phyloP scores from a whole-genome alignment of 2,797 vertebrate species.

The Hyperoplus lanceolatus region DNA sequence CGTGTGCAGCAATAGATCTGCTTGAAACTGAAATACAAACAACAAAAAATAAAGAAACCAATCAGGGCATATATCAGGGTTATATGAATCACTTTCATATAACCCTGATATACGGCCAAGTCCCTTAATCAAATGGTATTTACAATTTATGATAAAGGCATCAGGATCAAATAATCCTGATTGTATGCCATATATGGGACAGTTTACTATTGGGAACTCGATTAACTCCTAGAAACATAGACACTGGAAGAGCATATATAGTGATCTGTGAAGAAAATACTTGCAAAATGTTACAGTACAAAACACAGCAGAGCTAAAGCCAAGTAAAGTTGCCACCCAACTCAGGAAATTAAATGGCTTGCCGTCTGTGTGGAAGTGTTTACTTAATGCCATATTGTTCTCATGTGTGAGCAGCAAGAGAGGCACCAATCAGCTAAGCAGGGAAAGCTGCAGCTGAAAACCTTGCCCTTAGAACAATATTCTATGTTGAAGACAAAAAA shows the following conservation, averaged over 20 bases:
- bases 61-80: too few relatives aligned
- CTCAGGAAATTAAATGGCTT: neutral
- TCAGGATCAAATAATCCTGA: neutral
- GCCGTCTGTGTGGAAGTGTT: neutral
- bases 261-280: neutral
- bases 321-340: neutral
- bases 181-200: neutral
- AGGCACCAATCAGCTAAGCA: neutral
- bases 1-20: slow-evolving; percentile 72
- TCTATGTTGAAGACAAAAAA: neutral
- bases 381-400: neutral
- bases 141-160: neutral
- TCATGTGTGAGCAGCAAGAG: slow-evolving; percentile 1
- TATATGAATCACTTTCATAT: too few relatives aligned
- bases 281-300: neutral
- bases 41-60: neutral
- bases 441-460: neutral
- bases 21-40: slow-evolving; percentile 60
- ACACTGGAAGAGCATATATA: neutral
- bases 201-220: neutral
- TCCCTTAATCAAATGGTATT: neutral
- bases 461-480: too few relatives aligned
- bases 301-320: neutral
- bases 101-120: neutral
- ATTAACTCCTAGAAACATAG: neutral